Percentiles rank a stretch among this genome's conserved stretches.
phyloP scores from a whole-genome alignment of 2,113 vertebrate species.

The Emberiza fucata region DNA sequence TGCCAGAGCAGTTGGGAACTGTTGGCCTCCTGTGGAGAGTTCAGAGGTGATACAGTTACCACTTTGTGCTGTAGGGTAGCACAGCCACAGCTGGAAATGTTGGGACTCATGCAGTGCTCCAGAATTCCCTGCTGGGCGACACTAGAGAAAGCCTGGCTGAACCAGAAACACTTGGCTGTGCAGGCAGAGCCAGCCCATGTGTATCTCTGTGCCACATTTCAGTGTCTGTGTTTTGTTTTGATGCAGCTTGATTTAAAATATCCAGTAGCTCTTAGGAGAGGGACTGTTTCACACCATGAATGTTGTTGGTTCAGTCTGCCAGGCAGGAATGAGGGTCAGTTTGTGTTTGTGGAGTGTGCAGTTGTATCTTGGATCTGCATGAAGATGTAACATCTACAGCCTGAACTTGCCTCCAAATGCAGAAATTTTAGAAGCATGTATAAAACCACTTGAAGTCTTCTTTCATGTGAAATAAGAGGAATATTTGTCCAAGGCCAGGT shows the following conservation, averaged over 20 bases:
- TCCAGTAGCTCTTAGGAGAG: neutral
- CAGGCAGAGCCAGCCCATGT: accelerated
- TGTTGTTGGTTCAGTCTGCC: neutral
- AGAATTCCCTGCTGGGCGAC: neutral
- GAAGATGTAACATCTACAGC: neutral
- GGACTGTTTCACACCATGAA: too few relatives aligned
- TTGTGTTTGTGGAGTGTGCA: neutral
- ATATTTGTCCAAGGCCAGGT: neutral
- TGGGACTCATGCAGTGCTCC: neutral
- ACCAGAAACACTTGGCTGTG: neutral
- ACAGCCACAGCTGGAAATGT: neutral
- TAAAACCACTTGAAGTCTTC: neutral
- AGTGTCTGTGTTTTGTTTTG: neutral
- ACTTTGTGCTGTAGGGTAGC: too few relatives aligned
- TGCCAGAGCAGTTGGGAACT: neutral
- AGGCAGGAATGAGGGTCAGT: neutral
- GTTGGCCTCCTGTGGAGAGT: neutral
- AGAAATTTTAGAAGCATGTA: neutral
- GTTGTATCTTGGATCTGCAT: accelerated
- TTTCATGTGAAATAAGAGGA: neutral
- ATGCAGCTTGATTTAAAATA: neutral
- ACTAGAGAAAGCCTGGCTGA: neutral
- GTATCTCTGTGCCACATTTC: accelerated
- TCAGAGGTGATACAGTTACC: accelerated
- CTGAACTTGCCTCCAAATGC: neutral